Percentiles rank a stretch among this genome's conserved stretches.
These are phyloP conservation scores for Lophotis ruficrista DNA, from an alignment of 2,113 vertebrate genomes.

Conservation along the genomic window DNA sequence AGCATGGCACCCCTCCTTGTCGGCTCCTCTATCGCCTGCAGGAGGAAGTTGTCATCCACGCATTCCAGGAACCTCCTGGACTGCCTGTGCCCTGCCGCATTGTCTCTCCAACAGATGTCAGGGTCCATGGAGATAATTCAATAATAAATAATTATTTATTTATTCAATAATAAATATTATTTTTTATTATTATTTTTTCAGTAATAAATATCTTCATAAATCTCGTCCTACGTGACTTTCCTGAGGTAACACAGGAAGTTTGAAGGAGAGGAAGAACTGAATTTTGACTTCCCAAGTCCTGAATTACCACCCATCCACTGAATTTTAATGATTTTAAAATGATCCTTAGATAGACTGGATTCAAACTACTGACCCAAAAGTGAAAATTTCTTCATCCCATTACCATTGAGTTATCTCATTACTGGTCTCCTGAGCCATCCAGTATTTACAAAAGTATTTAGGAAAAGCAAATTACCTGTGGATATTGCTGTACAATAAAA, in stretches of 20 bases:
- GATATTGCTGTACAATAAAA: neutral
- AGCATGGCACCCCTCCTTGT: too few relatives aligned
- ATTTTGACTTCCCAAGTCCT: neutral
- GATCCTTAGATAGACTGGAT: neutral
- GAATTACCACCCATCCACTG: neutral
- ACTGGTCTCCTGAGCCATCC: neutral
- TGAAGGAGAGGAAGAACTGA: neutral
- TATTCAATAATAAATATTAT: too few relatives aligned
- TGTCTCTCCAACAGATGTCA: too few relatives aligned
- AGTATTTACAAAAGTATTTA: neutral
- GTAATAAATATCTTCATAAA: neutral
- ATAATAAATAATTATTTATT: neutral
- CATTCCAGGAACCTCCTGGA: too few relatives aligned
- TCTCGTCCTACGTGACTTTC: neutral
- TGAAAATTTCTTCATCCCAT: neutral
- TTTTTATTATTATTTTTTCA: too few relatives aligned
- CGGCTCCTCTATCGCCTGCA: too few relatives aligned
- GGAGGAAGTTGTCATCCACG: too few relatives aligned
- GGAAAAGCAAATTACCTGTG: slow-evolving; percentile 16
- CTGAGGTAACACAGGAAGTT: neutral
- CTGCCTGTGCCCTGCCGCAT: too few relatives aligned
- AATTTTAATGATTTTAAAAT: neutral
- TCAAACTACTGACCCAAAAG: neutral
- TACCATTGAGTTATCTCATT: neutral
- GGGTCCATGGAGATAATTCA: neutral